A percentile compares a stretch with the other conserved stretches of the same genome.
Evolutionary conservation across 2,113 vertebrate species (phyloP).

Genomic region (Mixornis gularis): DNA sequence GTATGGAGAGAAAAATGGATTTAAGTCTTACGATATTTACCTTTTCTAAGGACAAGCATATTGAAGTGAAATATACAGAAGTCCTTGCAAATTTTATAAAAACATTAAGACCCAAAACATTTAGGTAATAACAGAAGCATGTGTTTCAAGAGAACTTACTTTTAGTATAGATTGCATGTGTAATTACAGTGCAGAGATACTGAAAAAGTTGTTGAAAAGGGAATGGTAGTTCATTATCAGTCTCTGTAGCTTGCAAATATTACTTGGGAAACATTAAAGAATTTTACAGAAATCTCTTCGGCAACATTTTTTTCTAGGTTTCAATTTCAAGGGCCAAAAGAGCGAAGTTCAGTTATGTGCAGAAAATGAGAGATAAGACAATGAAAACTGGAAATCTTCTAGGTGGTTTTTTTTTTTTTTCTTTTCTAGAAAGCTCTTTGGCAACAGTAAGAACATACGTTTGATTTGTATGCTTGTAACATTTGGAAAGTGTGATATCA

Average conservation of each 20-base stretch:
- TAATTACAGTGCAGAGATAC: neutral
- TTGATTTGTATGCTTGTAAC: conserved; percentile 43
- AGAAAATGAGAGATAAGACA: neutral
- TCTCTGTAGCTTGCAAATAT: neutral
- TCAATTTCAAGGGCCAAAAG: neutral
- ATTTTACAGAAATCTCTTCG: neutral
- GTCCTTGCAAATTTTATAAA: neutral
- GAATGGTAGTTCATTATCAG: neutral
- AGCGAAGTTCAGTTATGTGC: neutral
- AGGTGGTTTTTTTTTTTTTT: neutral
- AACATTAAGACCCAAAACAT: neutral
- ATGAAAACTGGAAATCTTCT: neutral
- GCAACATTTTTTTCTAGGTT: neutral
- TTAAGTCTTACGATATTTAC: neutral
- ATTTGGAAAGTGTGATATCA: conserved; percentile 50
- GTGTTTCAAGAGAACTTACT: neutral
- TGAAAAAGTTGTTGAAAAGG: neutral
- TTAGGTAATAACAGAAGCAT: neutral
- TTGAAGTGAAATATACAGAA: neutral
- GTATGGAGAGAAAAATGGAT: neutral
- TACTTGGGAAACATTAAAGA: neutral
- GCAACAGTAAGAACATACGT: neutral
- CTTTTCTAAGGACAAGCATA: neutral
- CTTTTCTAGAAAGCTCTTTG: conserved; percentile 1
- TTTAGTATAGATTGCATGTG: neutral